Conservation (phyloP, 2,888 invertebrate species). For the Didymodactylos carnosus region DNA sequence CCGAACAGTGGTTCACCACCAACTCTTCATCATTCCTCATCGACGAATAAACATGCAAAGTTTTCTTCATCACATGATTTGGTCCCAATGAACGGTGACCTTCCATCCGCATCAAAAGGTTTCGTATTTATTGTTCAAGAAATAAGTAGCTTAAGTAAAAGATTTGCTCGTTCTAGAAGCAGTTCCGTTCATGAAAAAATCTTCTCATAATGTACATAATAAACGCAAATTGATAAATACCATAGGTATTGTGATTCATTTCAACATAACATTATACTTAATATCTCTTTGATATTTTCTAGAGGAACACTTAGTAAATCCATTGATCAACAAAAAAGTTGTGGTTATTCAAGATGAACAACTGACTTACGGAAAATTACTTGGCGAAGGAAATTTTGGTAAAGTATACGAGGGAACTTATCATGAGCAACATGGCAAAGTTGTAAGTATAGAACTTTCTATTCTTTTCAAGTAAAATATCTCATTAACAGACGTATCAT, state of each 20-base stretch:
- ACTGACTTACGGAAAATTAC: neutral
- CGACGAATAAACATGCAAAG: neutral
- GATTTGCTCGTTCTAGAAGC: neutral
- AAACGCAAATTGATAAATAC: neutral
- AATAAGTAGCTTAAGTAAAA: neutral
- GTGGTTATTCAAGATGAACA: neutral
- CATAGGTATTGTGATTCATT: neutral
- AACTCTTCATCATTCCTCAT: neutral
- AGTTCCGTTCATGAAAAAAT: neutral
- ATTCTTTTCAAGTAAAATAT: no score
- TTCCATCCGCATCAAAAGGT: no score
- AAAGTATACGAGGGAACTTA: neutral
- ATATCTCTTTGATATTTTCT: neutral
- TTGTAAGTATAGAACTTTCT: neutral
- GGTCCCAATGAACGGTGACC: no score
- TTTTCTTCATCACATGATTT: neutral
- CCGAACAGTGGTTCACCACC: neutral
- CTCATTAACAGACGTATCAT: no score
- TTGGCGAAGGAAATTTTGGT: neutral
- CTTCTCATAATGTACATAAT: neutral
- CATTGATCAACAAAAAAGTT: neutral
- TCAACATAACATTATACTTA: no score
- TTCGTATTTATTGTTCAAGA: no score
- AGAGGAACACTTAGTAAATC: neutral
- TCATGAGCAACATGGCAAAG: neutral